These are phyloP conservation scores for Hystrix brachyura DNA, from an alignment of 2,113 vertebrate species.

Conservation along the genomic window DNA sequence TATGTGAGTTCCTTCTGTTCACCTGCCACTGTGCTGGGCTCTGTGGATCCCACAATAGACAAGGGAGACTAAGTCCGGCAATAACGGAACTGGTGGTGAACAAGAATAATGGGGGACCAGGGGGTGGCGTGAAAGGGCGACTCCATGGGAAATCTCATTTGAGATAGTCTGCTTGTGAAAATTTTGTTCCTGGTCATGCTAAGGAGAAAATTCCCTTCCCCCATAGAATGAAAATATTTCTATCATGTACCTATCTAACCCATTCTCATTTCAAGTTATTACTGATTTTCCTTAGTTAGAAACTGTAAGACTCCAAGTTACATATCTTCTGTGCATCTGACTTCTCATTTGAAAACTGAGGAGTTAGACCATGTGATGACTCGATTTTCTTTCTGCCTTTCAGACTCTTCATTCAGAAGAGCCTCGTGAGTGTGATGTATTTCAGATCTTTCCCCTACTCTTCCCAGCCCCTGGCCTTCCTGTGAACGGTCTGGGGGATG, in stretches of 20 bases:
- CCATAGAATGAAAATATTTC: background rate
- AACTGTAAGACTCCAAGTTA: background rate
- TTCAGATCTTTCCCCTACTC: background rate
- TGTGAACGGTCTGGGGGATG: background rate
- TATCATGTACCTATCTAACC: background rate
- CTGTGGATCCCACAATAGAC: background rate
- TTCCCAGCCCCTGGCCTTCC: background rate
- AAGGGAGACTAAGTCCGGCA: background rate
- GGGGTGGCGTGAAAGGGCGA: background rate
- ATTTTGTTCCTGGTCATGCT: background rate
- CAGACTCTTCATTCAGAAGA: background rate
- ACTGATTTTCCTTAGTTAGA: background rate
- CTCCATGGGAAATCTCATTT: background rate
- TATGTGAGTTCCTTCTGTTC: background rate
- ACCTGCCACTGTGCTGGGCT: background rate
- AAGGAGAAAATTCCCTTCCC: background rate
- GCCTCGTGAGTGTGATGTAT: background rate
- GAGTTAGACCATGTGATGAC: background rate
- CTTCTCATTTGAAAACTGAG: background rate
- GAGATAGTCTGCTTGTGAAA: background rate
- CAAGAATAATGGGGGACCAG: background rate
- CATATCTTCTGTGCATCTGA: background rate
- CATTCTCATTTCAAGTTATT: background rate
- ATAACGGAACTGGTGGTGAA: background rate
- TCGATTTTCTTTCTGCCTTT: background rate